These are phyloP conservation scores for Lithobius niger DNA, from an alignment of 1,140 invertebrate species.

Conservation along the genomic window DNA sequence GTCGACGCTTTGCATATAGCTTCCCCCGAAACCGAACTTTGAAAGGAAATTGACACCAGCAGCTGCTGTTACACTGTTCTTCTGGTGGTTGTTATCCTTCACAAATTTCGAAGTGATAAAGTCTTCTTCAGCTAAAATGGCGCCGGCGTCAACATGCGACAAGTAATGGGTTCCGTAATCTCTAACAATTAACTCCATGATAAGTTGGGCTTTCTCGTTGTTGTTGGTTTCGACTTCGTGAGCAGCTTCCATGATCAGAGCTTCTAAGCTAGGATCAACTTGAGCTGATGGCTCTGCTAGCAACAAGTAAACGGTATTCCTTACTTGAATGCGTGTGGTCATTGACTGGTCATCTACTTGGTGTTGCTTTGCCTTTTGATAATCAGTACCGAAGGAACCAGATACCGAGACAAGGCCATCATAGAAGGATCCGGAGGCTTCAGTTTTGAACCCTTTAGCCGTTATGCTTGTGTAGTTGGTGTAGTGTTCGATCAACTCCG, in stretches of 20 bases:
- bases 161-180: conserved; percentile 25
- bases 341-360: background rate
- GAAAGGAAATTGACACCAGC: background rate
- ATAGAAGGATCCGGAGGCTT: too few species aligned
- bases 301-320: background rate
- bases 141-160: conserved; percentile 19
- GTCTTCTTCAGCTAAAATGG: too few species aligned
- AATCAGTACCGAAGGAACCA: too few species aligned
- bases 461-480: too few species aligned
- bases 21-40: background rate
- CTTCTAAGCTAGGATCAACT: conserved; percentile 14
- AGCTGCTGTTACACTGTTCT: background rate
- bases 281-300: background rate
- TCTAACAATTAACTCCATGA: conserved; percentile 17
- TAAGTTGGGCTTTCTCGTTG: conserved; percentile 14
- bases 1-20: background rate
- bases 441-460: too few species aligned
- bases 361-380: background rate
- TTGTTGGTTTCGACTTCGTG: conserved; percentile 15
- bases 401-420: too few species aligned
- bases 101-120: background rate
- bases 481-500: too few species aligned
- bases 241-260: conserved; percentile 19
- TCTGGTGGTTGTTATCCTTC: background rate
- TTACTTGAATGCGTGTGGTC: background rate